Conservation (phyloP, 2,113 vertebrate genomes). For the Phrynocephalus versicolor region DNA sequence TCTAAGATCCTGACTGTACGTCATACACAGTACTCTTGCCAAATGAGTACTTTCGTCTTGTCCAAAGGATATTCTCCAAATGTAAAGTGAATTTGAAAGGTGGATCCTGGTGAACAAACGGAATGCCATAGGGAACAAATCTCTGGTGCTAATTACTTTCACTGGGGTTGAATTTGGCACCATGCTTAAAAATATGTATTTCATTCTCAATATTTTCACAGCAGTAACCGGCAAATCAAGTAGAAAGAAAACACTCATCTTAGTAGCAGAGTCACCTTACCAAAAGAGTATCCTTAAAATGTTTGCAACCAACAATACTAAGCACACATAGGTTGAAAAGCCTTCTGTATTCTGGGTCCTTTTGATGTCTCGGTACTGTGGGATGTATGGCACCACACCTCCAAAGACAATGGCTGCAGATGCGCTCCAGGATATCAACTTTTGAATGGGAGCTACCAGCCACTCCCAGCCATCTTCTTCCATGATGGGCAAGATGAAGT, state of each 20-base stretch:
- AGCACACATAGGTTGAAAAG: constrained; percentile 94
- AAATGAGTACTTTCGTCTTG: not conserved
- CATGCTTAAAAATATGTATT: rapidly evolving
- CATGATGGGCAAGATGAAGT: constrained; percentile 69
- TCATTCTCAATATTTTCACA: not conserved
- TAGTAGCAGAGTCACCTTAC: constrained; percentile 65
- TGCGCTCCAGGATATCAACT: constrained; percentile 85
- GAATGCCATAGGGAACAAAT: not conserved
- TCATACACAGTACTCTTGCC: not conserved
- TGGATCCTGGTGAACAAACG: not conserved
- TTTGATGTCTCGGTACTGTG: constrained; percentile 93
- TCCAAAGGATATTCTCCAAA: not conserved
- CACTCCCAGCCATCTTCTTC: constrained; percentile 82
- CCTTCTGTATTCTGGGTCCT: constrained; percentile 91
- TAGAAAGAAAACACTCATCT: rapidly evolving
- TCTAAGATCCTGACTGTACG: not conserved
- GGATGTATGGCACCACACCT: constrained; percentile 93
- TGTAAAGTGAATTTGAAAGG: not conserved
- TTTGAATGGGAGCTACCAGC: constrained; percentile 77
- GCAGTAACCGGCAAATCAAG: not conserved
- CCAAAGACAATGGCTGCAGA: constrained; percentile 94
- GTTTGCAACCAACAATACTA: constrained; percentile 92
- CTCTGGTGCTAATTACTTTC: not conserved
- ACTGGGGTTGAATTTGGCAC: too few species aligned
- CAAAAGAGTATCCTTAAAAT: constrained; percentile 94